phyloP scores from a whole-genome alignment of 2,797 vertebrate genomes.

The Tamandua tetradactyla region DNA sequence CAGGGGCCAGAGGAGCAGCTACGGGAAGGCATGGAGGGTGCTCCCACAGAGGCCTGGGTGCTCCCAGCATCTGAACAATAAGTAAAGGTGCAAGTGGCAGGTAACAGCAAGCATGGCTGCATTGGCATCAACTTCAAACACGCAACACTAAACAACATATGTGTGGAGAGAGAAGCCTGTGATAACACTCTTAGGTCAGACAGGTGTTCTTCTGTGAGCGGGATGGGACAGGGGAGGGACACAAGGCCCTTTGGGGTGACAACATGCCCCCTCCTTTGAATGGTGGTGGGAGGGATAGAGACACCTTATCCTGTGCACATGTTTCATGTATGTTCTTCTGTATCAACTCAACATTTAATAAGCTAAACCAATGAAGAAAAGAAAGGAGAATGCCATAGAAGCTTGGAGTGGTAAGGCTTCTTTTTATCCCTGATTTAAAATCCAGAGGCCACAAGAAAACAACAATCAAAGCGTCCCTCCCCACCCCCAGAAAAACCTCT shows the following conservation, averaged over 20 bases:
- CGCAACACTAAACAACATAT: fast-evolving
- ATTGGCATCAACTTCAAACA: not conserved
- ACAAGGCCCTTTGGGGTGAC: not conserved
- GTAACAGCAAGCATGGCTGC: not conserved
- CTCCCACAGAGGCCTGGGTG: fast-evolving
- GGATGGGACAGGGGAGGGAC: too few species aligned
- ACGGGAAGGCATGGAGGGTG: fast-evolving
- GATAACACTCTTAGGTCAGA: not conserved
- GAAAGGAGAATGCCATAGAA: not conserved
- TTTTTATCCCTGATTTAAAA: not conserved
- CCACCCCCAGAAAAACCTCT: not conserved
- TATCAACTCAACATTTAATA: not conserved
- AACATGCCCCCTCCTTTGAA: not conserved
- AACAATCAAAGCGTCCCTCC: not conserved
- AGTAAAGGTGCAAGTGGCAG: fast-evolving
- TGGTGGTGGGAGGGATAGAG: too few species aligned
- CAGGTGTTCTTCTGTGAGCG: not conserved
- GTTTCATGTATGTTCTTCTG: not conserved
- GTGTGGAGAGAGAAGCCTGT: not conserved
- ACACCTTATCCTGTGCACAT: too few species aligned
- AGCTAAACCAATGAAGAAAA: not conserved
- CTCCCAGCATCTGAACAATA: not conserved
- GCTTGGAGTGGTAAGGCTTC: not conserved
- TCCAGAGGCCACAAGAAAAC: not conserved
- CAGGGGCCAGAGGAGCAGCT: not conserved